A percentile compares a stretch with the other conserved stretches of the same genome.
Evolutionary conservation across 2,888 invertebrate species (phyloP).

Genomic region (Epistrophe eligans): DNA sequence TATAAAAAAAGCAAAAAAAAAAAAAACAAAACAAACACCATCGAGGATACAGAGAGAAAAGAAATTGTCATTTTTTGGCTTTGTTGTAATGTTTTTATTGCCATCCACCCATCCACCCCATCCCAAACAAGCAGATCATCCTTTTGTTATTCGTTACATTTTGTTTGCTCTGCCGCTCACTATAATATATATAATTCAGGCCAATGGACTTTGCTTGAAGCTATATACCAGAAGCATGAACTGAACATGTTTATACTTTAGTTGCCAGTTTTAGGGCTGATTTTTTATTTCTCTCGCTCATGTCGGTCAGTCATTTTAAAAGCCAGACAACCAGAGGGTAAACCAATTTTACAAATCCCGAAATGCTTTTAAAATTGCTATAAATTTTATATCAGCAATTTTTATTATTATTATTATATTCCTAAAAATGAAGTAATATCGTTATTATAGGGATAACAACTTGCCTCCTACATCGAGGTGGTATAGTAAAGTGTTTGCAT

Average conservation of each 20-base stretch:
- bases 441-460: not conserved
- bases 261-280: constrained; percentile 51
- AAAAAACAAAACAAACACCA: constrained; percentile 10
- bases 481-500: not conserved
- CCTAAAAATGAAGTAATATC: constrained; percentile 19
- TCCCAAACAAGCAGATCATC: constrained; percentile 34
- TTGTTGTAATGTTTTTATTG: constrained; percentile 59
- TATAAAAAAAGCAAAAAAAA: not conserved
- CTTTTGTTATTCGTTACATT: constrained; percentile 58
- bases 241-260: constrained; percentile 60
- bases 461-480: not conserved
- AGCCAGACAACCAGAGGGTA: constrained; percentile 10
- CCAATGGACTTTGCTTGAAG: constrained; percentile 43
- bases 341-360: constrained; percentile 53
- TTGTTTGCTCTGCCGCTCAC: constrained; percentile 52
- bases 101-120: constrained; percentile 8
- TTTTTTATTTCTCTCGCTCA: constrained; percentile 7
- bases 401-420: constrained; percentile 32
- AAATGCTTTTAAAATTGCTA: constrained; percentile 60
- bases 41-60: constrained; percentile 1
- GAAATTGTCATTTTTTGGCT: constrained; percentile 58
- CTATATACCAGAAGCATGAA: constrained; percentile 22
- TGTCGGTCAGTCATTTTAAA: not conserved
- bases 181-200: constrained; percentile 58
- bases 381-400: constrained; percentile 56